phyloP scores from a whole-genome alignment of 2,888 invertebrate genomes.

The Coenonympha arcania region DNA sequence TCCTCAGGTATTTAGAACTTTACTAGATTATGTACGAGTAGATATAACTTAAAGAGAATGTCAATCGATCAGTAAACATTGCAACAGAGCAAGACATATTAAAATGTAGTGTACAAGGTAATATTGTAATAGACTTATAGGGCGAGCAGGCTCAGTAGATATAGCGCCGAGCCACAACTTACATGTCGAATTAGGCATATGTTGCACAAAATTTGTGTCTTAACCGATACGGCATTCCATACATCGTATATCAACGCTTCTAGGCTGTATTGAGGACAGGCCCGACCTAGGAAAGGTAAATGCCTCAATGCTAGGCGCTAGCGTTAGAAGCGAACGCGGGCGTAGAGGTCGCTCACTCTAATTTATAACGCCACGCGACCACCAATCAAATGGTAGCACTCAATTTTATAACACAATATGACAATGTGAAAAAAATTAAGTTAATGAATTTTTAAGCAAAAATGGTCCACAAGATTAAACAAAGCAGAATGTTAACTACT shows the following conservation, averaged over 20 bases:
- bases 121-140: slow-evolving; percentile 31
- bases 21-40: slow-evolving; percentile 5
- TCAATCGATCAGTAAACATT: slow-evolving; percentile 10
- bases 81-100: slow-evolving; percentile 1
- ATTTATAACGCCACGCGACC: slow-evolving; percentile 53
- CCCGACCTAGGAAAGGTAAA: slow-evolving; percentile 71
- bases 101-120: slow-evolving; percentile 10
- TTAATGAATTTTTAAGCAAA: no score
- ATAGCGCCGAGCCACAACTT: slow-evolving; percentile 32
- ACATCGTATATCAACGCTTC: slow-evolving; percentile 67
- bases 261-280: slow-evolving; percentile 67
- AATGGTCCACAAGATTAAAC: no score
- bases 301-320: slow-evolving; percentile 62
- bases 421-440: no score
- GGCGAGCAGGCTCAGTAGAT: slow-evolving; percentile 39
- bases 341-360: slow-evolving; percentile 67
- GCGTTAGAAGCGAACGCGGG: slow-evolving; percentile 43
- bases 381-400: slow-evolving; percentile 63
- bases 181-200: slow-evolving; percentile 42
- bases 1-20: neutral
- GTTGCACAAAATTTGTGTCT: slow-evolving; percentile 63
- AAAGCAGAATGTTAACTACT: no score
- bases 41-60: slow-evolving; percentile 11
- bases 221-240: slow-evolving; percentile 56
- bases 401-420: slow-evolving; percentile 58